Percentiles rank a stretch among this genome's conserved stretches.
phyloP scores from a whole-genome alignment of 2,113 vertebrate genomes.

The Orthonyx spaldingii region DNA sequence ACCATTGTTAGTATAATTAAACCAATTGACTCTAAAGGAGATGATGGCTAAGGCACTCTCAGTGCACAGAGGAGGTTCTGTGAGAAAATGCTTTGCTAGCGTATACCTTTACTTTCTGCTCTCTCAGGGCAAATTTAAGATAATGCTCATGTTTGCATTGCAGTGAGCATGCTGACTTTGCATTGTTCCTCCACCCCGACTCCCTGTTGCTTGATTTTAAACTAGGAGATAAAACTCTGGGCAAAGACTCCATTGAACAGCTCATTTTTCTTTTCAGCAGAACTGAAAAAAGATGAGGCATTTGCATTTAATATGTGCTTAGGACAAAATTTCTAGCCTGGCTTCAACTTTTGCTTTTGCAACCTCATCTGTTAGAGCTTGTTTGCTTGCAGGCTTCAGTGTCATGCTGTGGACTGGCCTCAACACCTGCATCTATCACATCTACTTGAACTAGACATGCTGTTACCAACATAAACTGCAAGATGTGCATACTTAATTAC shows the following conservation, averaged over 20 bases:
- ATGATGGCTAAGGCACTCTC: not conserved
- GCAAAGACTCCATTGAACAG: not conserved
- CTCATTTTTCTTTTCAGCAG: constrained; percentile 8
- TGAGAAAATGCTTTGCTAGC: constrained; percentile 5
- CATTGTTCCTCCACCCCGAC: not conserved
- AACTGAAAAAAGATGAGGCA: not conserved
- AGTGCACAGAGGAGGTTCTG: not conserved
- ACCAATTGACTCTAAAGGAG: not conserved
- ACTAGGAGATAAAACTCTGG: constrained; percentile 11
- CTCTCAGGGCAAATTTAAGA: not conserved
- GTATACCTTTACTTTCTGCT: not conserved
- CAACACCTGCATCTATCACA: not conserved
- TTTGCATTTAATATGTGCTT: not conserved
- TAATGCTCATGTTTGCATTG: constrained; percentile 6
- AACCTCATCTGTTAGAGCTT: not conserved
- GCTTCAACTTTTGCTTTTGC: not conserved
- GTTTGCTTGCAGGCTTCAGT: not conserved
- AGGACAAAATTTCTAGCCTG: not conserved
- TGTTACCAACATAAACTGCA: not conserved
- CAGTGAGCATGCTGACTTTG: constrained; percentile 20
- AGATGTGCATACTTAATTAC: not conserved
- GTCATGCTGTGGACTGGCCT: not conserved
- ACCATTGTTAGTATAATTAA: not conserved
- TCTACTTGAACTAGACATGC: not conserved
- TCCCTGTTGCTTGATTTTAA: not conserved